Percentiles rank a stretch among this genome's conserved stretches.
These are phyloP conservation scores for Heliangelus exortis DNA, from an alignment of 2,797 vertebrate genomes.

Conservation along the genomic window DNA sequence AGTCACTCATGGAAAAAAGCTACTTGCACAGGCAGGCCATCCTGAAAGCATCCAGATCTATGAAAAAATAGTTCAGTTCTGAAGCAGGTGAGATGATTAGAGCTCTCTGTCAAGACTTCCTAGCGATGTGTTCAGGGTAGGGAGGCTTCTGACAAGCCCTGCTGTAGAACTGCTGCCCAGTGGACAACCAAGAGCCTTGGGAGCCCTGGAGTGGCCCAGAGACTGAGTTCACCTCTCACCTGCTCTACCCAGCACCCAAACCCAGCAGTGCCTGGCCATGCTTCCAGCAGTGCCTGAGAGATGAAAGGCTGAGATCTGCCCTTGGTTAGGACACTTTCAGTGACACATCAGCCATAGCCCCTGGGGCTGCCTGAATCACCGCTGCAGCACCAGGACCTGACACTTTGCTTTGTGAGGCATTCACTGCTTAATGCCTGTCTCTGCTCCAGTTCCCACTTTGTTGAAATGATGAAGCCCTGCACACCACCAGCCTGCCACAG, in stretches of 20 bases:
- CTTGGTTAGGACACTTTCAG: not conserved
- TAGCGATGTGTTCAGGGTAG: not conserved
- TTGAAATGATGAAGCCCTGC: not conserved
- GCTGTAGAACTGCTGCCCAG: not conserved
- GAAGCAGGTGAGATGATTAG: not conserved
- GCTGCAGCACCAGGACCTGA: not conserved
- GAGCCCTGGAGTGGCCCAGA: not conserved
- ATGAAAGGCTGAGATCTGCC: not conserved
- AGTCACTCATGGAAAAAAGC: not conserved
- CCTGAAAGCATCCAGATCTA: constrained; percentile 2
- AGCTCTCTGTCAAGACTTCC: not conserved
- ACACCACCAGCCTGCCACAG: not conserved
- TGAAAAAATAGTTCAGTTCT: not conserved
- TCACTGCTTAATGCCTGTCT: not conserved
- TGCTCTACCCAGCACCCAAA: not conserved
- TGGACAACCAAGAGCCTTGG: not conserved
- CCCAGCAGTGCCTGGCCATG: not conserved
- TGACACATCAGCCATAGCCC: not conserved
- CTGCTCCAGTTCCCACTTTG: not conserved
- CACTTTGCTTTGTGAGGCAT: not conserved
- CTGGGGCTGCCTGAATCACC: not conserved
- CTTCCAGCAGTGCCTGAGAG: not conserved
- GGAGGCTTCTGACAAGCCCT: not conserved
- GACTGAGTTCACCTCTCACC: not conserved
- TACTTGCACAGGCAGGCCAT: constrained; percentile 48